Conservation (phyloP, 1,140 invertebrate genomes). For the Copidosoma floridanum region DNA sequence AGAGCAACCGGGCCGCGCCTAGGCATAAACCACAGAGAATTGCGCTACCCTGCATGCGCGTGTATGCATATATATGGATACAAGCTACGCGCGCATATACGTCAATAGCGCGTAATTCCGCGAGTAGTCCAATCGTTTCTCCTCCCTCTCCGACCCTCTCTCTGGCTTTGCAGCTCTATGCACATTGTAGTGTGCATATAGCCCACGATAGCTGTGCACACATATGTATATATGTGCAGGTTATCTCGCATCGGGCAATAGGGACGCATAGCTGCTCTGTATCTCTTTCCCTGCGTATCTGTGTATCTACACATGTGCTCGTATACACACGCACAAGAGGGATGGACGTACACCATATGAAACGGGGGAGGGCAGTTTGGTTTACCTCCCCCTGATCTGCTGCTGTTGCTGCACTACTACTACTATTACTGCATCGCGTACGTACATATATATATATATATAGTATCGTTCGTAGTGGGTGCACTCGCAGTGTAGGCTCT, state of each 20-base stretch:
- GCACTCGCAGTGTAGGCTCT: not conserved
- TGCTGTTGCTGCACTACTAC: too few relatives aligned
- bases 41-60: not conserved
- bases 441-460: not conserved
- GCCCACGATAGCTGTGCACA: too few relatives aligned
- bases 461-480: not conserved
- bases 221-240: too few relatives aligned
- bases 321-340: too few relatives aligned
- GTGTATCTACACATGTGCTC: not conserved
- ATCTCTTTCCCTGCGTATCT: not conserved
- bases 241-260: too few relatives aligned
- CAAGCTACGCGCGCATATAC: slow-evolving; percentile 1
- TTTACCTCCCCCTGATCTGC: too few relatives aligned
- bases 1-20: slow-evolving; percentile 1
- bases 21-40: slow-evolving; percentile 17
- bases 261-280: not conserved
- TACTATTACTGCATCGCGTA: too few relatives aligned
- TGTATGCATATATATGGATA: not conserved
- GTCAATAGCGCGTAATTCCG: slow-evolving; percentile 18
- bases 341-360: too few relatives aligned
- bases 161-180: not conserved
- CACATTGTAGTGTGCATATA: too few relatives aligned
- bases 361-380: too few relatives aligned
- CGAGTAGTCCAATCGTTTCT: not conserved
- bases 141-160: not conserved